Percentiles rank a stretch among this genome's conserved stretches.
Conservation (phyloP, 2,888 invertebrate species). For the Euphydryas editha region DNA sequence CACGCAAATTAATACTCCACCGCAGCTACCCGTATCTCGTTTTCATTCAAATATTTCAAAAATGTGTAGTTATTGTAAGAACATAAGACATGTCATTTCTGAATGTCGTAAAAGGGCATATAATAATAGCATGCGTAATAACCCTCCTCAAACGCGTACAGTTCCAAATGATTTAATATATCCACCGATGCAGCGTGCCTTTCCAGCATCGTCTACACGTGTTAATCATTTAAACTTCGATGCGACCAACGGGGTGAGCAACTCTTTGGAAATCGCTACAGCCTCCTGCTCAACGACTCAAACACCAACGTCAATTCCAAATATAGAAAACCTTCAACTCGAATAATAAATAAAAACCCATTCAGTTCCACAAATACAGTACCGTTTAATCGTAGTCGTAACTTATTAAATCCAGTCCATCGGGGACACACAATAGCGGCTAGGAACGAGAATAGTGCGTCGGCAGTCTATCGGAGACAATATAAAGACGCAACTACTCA, state of each 20-base stretch:
- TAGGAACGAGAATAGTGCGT: conserved; percentile 1
- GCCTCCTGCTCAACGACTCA: conserved; percentile 14
- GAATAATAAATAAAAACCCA: background rate
- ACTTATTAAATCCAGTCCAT: conserved; percentile 30
- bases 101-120: conserved; percentile 35
- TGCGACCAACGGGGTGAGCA: conserved; percentile 34
- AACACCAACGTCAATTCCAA: background rate
- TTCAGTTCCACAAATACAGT: too few species aligned
- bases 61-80: conserved; percentile 32
- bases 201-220: background rate
- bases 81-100: conserved; percentile 26
- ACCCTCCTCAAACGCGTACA: background rate
- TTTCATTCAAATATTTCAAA: conserved; percentile 7
- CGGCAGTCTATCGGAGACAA: background rate
- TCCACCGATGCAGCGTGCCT: background rate
- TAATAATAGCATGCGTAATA: conserved; percentile 14
- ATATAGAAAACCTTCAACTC: conserved; percentile 3
- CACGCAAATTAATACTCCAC: background rate
- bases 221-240: conserved; percentile 38
- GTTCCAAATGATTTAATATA: too few species aligned
- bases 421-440: conserved; percentile 19
- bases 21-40: too few species aligned
- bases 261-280: conserved; percentile 36
- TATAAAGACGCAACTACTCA: too few species aligned
- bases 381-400: background rate